A percentile compares a stretch with the other conserved stretches of the same genome.
phyloP scores from a whole-genome alignment of 2,113 vertebrate genomes.

The Tor tambroides region DNA sequence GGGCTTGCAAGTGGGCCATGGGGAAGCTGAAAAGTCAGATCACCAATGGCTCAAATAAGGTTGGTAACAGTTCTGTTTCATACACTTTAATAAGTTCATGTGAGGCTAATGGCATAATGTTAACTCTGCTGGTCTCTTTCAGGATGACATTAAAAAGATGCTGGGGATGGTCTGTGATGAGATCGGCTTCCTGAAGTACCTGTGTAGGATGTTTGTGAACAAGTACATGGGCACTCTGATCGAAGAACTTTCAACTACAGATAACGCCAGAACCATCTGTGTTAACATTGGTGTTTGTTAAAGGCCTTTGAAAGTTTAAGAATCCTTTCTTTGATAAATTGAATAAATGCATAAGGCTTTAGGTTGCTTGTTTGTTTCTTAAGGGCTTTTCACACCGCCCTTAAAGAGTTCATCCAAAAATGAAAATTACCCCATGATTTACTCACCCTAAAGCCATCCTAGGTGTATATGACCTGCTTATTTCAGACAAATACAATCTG shows the following conservation, averaged over 20 bases:
- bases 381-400: no score
- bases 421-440: no score
- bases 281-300: slow-evolving; percentile 57
- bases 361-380: no score
- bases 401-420: background rate
- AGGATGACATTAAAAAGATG: slow-evolving; percentile 31
- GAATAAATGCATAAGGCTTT: background rate
- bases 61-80: background rate
- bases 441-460: no score
- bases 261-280: slow-evolving; percentile 68
- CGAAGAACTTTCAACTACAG: slow-evolving; percentile 65
- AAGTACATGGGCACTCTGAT: slow-evolving; percentile 2
- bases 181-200: slow-evolving; percentile 55
- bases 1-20: slow-evolving; percentile 23
- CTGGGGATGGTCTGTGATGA: slow-evolving; percentile 47
- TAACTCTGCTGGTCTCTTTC: background rate
- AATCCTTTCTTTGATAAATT: background rate
- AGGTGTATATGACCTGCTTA: no score
- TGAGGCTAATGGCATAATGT: background rate
- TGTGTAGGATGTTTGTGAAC: slow-evolving; percentile 59
- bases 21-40: background rate
- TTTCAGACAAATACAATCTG: no score
- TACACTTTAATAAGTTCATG: background rate
- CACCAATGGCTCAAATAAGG: background rate
- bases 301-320: background rate